Percentiles rank a stretch among this genome's conserved stretches.
These are phyloP conservation scores for Drosophila athabasca DNA, from an alignment of 1,140 invertebrate species.

Conservation along the genomic window DNA sequence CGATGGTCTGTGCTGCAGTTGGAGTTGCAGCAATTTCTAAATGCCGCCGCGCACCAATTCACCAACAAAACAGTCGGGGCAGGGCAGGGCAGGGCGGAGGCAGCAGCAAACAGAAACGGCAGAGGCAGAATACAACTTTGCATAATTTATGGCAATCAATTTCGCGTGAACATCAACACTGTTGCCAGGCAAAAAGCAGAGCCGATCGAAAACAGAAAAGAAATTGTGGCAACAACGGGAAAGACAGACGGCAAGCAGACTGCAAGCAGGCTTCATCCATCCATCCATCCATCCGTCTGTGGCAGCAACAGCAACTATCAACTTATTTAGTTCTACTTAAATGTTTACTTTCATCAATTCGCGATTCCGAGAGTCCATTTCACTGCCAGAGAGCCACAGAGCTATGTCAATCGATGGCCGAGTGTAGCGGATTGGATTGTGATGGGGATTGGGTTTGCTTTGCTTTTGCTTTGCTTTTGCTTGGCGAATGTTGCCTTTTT, in stretches of 20 bases:
- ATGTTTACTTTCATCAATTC: conserved; percentile 61
- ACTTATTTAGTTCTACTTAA: conserved; percentile 62
- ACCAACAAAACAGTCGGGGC: conserved; percentile 31
- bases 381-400: conserved; percentile 5
- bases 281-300: background rate
- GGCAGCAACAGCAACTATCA: conserved; percentile 27
- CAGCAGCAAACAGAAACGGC: conserved; percentile 14
- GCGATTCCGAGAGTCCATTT: conserved; percentile 31
- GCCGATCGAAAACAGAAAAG: conserved; percentile 28
- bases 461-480: no score
- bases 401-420: conserved; percentile 19
- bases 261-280: conserved; percentile 33
- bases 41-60: conserved; percentile 61
- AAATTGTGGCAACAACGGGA: conserved; percentile 32
- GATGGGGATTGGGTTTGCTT: no score
- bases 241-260: conserved; percentile 5
- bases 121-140: conserved; percentile 56
- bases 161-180: conserved; percentile 60
- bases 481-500: conserved; percentile 40
- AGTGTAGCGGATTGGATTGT: conserved; percentile 25
- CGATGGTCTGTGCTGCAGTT: conserved; percentile 6
- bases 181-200: conserved; percentile 29
- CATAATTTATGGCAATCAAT: conserved; percentile 70
- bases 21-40: conserved; percentile 51
- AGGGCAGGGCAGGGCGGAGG: background rate